Evolutionary conservation across 64 coral and sea anemone species (phyloP).

Genomic region (Acropora yongei): DNA sequence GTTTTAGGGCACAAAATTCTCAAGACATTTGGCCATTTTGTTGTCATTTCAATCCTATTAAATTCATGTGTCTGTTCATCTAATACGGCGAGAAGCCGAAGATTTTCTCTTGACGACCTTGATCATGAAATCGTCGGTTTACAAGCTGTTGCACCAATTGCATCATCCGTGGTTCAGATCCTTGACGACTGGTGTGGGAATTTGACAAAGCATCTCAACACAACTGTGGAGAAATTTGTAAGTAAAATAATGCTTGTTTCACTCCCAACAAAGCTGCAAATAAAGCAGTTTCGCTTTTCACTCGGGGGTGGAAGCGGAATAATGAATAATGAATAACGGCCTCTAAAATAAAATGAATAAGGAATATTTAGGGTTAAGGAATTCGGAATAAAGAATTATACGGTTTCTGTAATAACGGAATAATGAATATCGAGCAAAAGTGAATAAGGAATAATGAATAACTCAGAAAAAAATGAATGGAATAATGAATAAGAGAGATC

Average conservation of each 20-base stretch:
- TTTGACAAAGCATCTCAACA: constrained; percentile 46
- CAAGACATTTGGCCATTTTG: neutral
- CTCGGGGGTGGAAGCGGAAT: too few relatives aligned
- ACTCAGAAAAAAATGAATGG: too few relatives aligned
- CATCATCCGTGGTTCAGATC: neutral
- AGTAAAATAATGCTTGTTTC: neutral
- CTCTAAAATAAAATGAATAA: too few relatives aligned
- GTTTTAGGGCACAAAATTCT: neutral
- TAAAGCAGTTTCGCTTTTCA: too few relatives aligned
- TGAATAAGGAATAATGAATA: too few relatives aligned
- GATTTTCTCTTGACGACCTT: neutral
- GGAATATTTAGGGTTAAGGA: too few relatives aligned
- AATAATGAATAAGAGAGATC: too few relatives aligned
- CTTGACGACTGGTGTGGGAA: constrained; percentile 49
- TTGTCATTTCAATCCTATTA: neutral
- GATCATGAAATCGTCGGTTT: neutral
- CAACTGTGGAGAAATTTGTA: constrained; percentile 64
- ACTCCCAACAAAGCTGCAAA: too few relatives aligned
- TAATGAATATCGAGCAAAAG: too few relatives aligned
- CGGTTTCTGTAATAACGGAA: too few relatives aligned
- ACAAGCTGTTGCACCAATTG: neutral
- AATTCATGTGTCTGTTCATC: neutral
- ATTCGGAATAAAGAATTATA: too few relatives aligned
- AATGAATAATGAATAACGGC: too few relatives aligned
- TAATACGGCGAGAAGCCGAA: neutral